Base-by-base conservation (phyloP, 2,113 vertebrate genomes). In the Microtus montanus region DNA sequence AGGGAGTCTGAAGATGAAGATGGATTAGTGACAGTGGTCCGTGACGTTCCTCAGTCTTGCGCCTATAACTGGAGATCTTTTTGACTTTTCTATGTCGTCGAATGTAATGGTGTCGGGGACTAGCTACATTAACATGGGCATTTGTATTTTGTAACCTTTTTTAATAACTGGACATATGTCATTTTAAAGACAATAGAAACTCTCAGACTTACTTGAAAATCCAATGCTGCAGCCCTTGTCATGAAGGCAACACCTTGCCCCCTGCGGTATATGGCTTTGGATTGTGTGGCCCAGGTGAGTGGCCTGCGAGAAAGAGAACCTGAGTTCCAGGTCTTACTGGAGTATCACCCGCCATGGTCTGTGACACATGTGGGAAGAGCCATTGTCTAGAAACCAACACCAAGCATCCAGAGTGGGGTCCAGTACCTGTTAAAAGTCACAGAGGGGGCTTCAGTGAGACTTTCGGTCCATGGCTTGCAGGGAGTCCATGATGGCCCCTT, bases 171-270 rank as follows among this genome's bases (percentile, higher is more conserved):
- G 98, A 99, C 98, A 97, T 97, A 97, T 95, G 97, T 97, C 97
- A 9, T 98, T 98, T 98, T 97, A 98, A 98, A 98, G 98, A 97
- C 89, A 94, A 98, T 97, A 98, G 97, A 92, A 93, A 98, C 96
- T 98, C 86, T 90, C 96, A 98, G 96, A 97, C 97, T 98, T 98
- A 98, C 98, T 99, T 99, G 98, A 99, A 99, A 98, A 98, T 96
- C 98, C 98, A 97, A 98, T 98, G 97, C 98, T 98, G 98, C 98
- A 98, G 98, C 98, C 90, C 97, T 98, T 98, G 96, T 98, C 97
- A 98, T 96, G 98, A 98, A 98, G 97, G 49, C 97, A 98, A 98
- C 98, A 98, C 98, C 92, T 64, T 38, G 3, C 58, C 73, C 98
- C 96, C 94, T 89, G 1, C 94, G 89, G 91, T 98, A 97, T 97